Evolutionary conservation across 2,888 invertebrate species (phyloP).

Genomic region (Protonemura montana): DNA sequence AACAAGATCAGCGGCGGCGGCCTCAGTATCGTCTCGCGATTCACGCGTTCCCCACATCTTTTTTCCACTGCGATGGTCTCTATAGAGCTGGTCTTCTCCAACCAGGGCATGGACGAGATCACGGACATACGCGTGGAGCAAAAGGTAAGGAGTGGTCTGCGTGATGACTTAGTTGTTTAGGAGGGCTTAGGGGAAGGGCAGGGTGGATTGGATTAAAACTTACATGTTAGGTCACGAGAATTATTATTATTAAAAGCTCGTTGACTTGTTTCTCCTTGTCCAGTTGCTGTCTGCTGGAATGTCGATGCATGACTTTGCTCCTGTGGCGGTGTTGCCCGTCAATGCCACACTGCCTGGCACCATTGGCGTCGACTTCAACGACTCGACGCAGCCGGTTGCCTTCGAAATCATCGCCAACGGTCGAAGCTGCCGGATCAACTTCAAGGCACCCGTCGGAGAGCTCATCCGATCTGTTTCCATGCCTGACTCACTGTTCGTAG

Average conservation of each 20-base stretch:
- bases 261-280: too few species aligned
- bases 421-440: conserved; percentile 56
- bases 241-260: too few species aligned
- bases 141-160: too few species aligned
- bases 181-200: too few species aligned
- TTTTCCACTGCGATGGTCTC: conserved; percentile 83
- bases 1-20: conserved; percentile 78
- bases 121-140: conserved; percentile 73
- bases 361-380: conserved; percentile 90
- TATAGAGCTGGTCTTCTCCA: conserved; percentile 80
- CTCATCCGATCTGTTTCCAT: conserved; percentile 82
- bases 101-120: conserved; percentile 71
- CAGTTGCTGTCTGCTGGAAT: conserved; percentile 75
- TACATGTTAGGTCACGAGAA: too few species aligned
- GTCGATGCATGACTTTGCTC: conserved; percentile 77
- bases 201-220: too few species aligned
- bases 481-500: conserved; percentile 72
- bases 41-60: conserved; percentile 81
- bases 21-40: conserved; percentile 68
- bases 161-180: too few species aligned
- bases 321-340: conserved; percentile 69
- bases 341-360: conserved; percentile 71
- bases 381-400: conserved; percentile 86
- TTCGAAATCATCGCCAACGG: conserved; percentile 71
- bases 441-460: conserved; percentile 89